These are phyloP conservation scores for Pseudocheirus occidentalis DNA, from an alignment of 2,797 vertebrate genomes.

Conservation along the genomic window DNA sequence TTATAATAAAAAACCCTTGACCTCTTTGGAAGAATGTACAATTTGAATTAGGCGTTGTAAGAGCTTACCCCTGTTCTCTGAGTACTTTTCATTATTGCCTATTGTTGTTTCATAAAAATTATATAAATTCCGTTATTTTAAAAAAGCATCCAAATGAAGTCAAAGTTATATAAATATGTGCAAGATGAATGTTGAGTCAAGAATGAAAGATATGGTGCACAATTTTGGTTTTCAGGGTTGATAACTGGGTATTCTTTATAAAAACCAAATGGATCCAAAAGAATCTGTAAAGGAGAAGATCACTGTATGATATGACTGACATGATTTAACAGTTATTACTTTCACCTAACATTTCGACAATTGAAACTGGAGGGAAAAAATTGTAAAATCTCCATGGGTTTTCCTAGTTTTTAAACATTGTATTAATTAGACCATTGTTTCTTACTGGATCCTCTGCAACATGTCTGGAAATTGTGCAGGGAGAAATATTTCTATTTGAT, in stretches of 20 bases:
- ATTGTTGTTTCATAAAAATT: slow-evolving; percentile 35
- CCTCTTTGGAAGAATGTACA: slow-evolving; percentile 56
- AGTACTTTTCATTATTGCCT: not conserved
- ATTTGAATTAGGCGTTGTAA: slow-evolving; percentile 45
- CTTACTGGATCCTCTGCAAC: slow-evolving; percentile 1
- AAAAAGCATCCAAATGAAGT: slow-evolving; percentile 35
- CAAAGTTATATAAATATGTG: not conserved
- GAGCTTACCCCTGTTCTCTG: slow-evolving; percentile 31
- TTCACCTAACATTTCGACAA: not conserved
- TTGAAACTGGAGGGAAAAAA: not conserved
- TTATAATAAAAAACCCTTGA: slow-evolving; percentile 54
- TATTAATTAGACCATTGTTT: not conserved
- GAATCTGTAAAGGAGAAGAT: not conserved
- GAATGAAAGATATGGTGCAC: not conserved
- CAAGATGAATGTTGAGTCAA: not conserved
- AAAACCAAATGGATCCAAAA: not conserved
- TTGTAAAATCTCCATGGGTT: not conserved
- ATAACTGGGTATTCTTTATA: not conserved
- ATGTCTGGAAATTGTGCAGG: slow-evolving; percentile 25
- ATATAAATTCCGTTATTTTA: slow-evolving; percentile 19
- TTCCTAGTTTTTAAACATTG: slow-evolving; percentile 6
- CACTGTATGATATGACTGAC: not conserved
- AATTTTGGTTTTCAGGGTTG: slow-evolving; percentile 4
- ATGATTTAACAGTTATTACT: not conserved
- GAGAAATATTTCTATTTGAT: not conserved